phyloP scores from a whole-genome alignment of 2,113 vertebrate species.

The Sprattus sprattus region DNA sequence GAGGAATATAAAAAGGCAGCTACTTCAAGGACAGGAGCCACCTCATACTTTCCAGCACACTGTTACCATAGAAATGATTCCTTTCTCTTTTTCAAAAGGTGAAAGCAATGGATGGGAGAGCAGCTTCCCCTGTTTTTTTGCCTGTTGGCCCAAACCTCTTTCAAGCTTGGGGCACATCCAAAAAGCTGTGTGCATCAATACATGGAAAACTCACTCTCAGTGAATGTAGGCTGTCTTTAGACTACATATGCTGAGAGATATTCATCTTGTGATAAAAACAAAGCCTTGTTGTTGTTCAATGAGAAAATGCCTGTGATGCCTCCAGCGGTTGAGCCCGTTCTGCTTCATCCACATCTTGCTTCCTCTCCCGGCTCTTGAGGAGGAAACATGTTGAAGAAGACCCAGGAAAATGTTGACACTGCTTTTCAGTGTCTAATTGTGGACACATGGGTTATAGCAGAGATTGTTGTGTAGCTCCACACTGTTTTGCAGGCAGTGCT shows the following conservation, averaged over 20 bases:
- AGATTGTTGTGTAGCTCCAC: not conserved
- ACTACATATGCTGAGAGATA: not conserved
- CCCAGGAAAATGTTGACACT: not conserved
- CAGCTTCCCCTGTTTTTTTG: not conserved
- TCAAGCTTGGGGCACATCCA: not conserved
- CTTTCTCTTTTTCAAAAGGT: constrained; percentile 3
- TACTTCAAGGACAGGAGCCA: constrained; percentile 32
- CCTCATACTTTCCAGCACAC: constrained; percentile 21
- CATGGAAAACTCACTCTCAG: not conserved
- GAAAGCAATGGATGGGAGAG: not conserved
- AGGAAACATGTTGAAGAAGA: not conserved
- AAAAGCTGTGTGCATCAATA: not conserved
- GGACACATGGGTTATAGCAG: not conserved
- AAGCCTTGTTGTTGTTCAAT: not conserved
- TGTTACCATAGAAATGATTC: constrained; percentile 48
- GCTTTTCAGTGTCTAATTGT: not conserved
- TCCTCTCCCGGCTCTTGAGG: not conserved
- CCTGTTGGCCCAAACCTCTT: not conserved
- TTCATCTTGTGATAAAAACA: not conserved
- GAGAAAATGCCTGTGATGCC: not conserved
- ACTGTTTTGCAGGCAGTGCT: not conserved
- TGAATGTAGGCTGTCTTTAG: not conserved
- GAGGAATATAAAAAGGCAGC: not conserved
- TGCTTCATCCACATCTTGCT: not conserved
- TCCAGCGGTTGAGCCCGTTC: not conserved